Percentiles rank a stretch among this genome's conserved stretches.
Evolutionary conservation across 2,113 vertebrate species (phyloP).

Genomic region (Phasianus colchicus): DNA sequence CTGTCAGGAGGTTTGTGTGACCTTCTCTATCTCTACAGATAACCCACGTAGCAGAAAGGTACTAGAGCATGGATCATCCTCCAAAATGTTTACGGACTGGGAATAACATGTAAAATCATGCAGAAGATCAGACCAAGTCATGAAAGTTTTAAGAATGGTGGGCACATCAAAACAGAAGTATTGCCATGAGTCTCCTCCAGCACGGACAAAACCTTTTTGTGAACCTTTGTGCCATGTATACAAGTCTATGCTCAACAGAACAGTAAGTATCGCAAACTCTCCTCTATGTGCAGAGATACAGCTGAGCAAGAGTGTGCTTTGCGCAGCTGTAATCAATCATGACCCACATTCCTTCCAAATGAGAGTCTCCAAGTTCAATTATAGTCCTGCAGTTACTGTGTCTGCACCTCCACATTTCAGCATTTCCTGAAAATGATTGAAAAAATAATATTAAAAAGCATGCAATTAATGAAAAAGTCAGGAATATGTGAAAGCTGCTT

Average conservation of each 20-base stretch:
- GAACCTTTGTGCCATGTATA: neutral
- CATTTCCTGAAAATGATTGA: neutral
- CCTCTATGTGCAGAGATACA: accelerated
- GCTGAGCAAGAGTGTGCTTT: accelerated
- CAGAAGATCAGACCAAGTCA: neutral
- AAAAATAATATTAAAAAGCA: neutral
- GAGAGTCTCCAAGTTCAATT: neutral
- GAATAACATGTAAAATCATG: neutral
- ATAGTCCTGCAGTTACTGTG: neutral
- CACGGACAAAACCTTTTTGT: neutral
- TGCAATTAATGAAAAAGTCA: neutral
- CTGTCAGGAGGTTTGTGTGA: neutral
- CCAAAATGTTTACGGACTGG: neutral
- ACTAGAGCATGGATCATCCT: neutral
- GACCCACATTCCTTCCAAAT: neutral
- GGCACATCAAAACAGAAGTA: neutral
- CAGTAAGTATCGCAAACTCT: neutral
- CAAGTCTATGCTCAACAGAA: neutral
- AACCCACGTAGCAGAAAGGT: neutral
- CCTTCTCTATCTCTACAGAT: neutral
- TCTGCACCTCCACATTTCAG: neutral
- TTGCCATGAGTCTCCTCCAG: neutral
- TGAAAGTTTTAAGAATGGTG: neutral
- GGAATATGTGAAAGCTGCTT: neutral
- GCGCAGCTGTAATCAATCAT: neutral